Base-by-base conservation (phyloP, 1,140 invertebrate genomes). In the Phthorimaea operculella region DNA sequence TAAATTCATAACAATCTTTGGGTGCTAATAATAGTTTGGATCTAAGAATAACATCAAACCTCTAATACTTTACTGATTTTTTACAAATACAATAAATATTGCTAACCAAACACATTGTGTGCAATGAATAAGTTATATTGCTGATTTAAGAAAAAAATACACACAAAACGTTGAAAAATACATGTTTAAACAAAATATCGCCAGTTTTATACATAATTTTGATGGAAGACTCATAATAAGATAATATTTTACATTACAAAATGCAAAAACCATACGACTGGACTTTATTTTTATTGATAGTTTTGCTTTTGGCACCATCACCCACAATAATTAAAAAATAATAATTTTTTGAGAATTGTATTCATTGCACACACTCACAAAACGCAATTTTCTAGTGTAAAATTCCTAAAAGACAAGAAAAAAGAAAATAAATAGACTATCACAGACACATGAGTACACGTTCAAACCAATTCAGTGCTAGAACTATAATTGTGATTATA, bases 1-100 rank as follows among this genome's bases (percentile, higher is more conserved):
- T 83, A 84, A 82, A 84, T 84, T 81, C 75, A 84, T 83, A 84
- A 83, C 81, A 84, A 84, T 84, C 81, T 84, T 84, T 84, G 81
- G 81, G 76, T 82, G 78, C 79, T 80, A 81, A 74, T 79, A 76
- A 71, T 80, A 81, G 70, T 75, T 77, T 76, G 74, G 74, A 76
- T 81, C 79, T 78, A 72, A 74, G 76, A 72, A 72, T 77, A 78
- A 79, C 69, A 73, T 74, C 56, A 62, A 67, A 64, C 62, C 53
- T 64, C 72, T 76, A 74, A 79, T 66, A 76, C 68, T 72, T 66
- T 59, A 69, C 68, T 65, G 70, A 62, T 58, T 59, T 56, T 64
- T 66, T 42, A 55, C 34, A 60, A 66, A 67, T 64, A 72, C 58
- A 74, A 74, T 76, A 71, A 79, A 76, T 76, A 64, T 53, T 55